These are phyloP conservation scores for Listronotus oregonensis DNA, from an alignment of 1,140 invertebrate genomes.

Conservation along the genomic window DNA sequence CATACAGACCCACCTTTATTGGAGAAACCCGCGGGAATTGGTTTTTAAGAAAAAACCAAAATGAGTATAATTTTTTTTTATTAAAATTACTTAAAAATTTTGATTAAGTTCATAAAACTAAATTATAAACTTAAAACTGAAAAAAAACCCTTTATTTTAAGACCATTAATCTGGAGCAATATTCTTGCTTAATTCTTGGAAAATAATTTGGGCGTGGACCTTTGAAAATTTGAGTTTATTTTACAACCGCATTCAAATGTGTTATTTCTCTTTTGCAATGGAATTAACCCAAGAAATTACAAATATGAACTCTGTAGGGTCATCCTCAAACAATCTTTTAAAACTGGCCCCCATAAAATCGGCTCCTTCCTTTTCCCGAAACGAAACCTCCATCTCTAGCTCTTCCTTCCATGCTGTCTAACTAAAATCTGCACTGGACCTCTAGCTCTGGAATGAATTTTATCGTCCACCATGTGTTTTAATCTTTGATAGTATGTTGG, in stretches of 20 bases:
- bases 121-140: not conserved
- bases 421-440: conserved; percentile 98
- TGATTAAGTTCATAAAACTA: too few species aligned
- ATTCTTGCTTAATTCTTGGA: conserved; percentile 99
- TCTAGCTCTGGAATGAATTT: conserved; percentile 96
- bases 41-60: too few species aligned
- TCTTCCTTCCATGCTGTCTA: conserved; percentile 98
- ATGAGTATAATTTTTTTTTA: too few species aligned
- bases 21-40: too few species aligned
- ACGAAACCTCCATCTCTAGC: conserved; percentile 97
- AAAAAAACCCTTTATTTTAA: conserved; percentile 50
- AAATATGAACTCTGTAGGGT: conserved; percentile 94
- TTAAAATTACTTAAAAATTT: too few species aligned
- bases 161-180: conserved; percentile 96
- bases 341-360: conserved; percentile 99
- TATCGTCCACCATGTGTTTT: conserved; percentile 99
- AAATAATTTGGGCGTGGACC: conserved; percentile 97
- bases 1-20: too few species aligned
- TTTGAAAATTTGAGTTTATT: conserved; percentile 97
- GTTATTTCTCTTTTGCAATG: conserved; percentile 97
- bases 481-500: conserved; percentile 96
- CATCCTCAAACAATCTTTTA: conserved; percentile 96
- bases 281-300: conserved; percentile 96
- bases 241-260: conserved; percentile 98
- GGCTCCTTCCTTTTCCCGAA: conserved; percentile 99